These are phyloP conservation scores for Deroptyus accipitrinus DNA, from an alignment of 2,113 vertebrate species.

Conservation along the genomic window DNA sequence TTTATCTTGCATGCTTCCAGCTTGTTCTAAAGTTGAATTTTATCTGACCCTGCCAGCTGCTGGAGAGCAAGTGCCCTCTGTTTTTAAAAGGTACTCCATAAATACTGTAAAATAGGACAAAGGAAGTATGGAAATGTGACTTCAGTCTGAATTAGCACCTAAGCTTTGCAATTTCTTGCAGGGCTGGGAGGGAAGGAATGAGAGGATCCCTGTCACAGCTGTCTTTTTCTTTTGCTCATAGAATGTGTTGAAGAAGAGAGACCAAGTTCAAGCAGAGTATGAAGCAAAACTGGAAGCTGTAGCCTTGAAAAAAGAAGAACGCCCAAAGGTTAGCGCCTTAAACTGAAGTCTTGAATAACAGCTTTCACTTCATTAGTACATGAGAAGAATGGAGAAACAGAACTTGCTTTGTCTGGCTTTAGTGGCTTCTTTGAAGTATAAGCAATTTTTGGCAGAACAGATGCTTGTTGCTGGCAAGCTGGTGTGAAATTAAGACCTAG, in stretches of 20 bases:
- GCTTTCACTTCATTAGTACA: background rate
- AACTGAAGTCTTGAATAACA: background rate
- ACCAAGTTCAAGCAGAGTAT: constrained; percentile 95
- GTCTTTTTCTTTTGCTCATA: constrained; percentile 57
- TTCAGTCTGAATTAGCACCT: background rate
- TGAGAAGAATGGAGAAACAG: background rate
- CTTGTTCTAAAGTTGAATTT: background rate
- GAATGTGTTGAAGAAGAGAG: constrained; percentile 94
- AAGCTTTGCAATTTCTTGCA: background rate
- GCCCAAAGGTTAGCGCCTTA: constrained; percentile 81
- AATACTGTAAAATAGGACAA: background rate
- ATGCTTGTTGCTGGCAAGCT: background rate
- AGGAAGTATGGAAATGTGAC: background rate
- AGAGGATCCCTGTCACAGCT: background rate
- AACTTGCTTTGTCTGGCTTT: background rate
- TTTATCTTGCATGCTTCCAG: background rate
- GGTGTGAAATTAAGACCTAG: background rate
- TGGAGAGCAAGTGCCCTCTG: background rate
- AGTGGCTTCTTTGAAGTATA: background rate
- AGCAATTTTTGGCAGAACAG: background rate
- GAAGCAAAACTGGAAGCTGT: constrained; percentile 93
- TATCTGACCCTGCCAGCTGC: background rate
- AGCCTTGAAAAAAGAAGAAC: constrained; percentile 88
- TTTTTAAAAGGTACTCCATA: background rate
- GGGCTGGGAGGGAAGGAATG: background rate